Percentiles rank a stretch among this genome's conserved stretches.
Evolutionary conservation across 2,888 invertebrate genomes (phyloP).

Genomic region (Drosophila falleni): DNA sequence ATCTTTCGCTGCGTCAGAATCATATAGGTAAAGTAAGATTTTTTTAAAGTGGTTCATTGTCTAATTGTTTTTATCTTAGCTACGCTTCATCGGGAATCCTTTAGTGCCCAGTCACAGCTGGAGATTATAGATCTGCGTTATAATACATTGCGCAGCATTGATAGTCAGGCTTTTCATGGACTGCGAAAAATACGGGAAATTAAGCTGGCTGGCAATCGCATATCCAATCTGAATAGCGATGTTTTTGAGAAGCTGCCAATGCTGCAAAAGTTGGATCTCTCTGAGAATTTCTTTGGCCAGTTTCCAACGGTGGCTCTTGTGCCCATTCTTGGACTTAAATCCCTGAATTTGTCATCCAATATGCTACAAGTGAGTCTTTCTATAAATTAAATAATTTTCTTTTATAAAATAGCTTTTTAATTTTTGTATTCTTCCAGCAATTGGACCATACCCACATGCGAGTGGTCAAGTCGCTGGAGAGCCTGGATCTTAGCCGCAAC

Average conservation of each 20-base stretch:
- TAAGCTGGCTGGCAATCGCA: constrained; percentile 91
- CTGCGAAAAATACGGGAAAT: constrained; percentile 89
- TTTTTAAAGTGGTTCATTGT: background rate
- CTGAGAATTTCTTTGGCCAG: constrained; percentile 93
- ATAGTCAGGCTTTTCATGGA: constrained; percentile 91
- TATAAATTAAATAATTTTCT: too few relatives aligned
- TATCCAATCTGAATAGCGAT: constrained; percentile 93
- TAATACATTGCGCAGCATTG: constrained; percentile 91
- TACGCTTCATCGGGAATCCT: constrained; percentile 89
- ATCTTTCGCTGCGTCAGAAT: constrained; percentile 92
- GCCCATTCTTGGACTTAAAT: constrained; percentile 89
- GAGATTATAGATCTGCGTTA: constrained; percentile 92
- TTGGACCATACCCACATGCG: constrained; percentile 91
- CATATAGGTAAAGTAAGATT: constrained; percentile 88
- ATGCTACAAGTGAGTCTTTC: constrained; percentile 90
- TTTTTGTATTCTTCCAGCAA: constrained; percentile 86
- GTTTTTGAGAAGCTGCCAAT: constrained; percentile 91
- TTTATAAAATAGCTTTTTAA: too few relatives aligned
- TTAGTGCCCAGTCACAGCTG: constrained; percentile 89
- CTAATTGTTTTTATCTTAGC: constrained; percentile 85
- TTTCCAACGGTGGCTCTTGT: constrained; percentile 92
- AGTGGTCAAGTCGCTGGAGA: constrained; percentile 89
- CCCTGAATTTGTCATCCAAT: constrained; percentile 93
- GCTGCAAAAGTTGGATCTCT: constrained; percentile 92
- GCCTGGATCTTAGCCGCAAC: constrained; percentile 93